Base-by-base conservation (phyloP, 2,113 vertebrate species). In the Phylloscopus whistleri region DNA sequence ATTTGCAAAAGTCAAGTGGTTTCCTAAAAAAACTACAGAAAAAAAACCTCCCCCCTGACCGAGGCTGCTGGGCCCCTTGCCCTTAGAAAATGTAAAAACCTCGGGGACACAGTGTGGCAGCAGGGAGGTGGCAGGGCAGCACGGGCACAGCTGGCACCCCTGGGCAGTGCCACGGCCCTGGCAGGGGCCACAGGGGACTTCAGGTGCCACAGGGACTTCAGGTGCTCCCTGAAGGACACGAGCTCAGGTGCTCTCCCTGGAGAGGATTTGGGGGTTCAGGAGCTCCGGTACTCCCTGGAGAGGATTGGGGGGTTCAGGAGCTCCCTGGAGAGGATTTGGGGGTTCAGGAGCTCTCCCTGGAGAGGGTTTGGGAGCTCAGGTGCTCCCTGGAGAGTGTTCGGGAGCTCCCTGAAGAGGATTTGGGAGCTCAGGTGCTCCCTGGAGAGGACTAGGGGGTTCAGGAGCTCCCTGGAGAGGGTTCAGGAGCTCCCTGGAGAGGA, bases 21-120 rank as follows among this genome's bases (percentile, higher is more conserved):
- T 88, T 58, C 87, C 97, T 97, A 95, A 88, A 96, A 96, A 94
- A 94, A 74, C 91, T 90, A 89, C 88, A 35, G 77, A 13, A 19
- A 58, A 62, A 46, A 56, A 24, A 15, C 4, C 5, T 20, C 28
- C 13, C 13, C 55, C 35, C 20, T 1, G 1, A 12, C 5, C 1
- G 27, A 55, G 87, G 79, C 63, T 43, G 85, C 74, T 67, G 31
- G 20, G 85, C 58, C 56, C 56, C 52, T 14, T 44, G 67, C 64
- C 70, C 56, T 78, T 78, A 35, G 81, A 60, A 87, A 89, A 55
- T 7, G 92, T 89, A 89, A 88, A 90, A 93, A 78, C 1, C 9
- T 23, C 9, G 67, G 94, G 66, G 91, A 70, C 87, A 72, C 68
- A n/a, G 92, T 9, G 94, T 27, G 53, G 84, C 53, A 55, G 33